Evolutionary conservation across 92 coral and sea anemone genomes (phyloP).

Genomic region (Parazoanthus darwini): DNA sequence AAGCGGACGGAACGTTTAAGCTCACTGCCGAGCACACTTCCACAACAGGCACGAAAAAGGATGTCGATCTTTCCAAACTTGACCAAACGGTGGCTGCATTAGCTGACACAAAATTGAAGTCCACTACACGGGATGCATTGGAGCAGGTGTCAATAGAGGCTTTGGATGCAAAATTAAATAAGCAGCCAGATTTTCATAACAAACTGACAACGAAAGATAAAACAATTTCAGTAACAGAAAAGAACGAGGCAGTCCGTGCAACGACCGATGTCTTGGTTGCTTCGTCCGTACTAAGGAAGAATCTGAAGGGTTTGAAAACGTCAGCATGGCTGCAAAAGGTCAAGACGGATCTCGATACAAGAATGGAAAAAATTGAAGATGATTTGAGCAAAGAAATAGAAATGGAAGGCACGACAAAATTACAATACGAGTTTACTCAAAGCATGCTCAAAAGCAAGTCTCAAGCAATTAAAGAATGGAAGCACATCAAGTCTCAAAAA

Average conservation of each 20-base stretch:
- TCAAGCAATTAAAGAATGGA: slow-evolving; percentile 32
- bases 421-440: slow-evolving; percentile 44
- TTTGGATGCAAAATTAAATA: neutral
- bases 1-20: slow-evolving; percentile 27
- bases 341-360: slow-evolving; percentile 6
- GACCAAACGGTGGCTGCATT: neutral
- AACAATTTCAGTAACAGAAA: neutral
- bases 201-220: neutral
- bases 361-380: neutral
- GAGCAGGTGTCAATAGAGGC: neutral
- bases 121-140: neutral
- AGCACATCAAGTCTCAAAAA: neutral
- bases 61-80: slow-evolving; percentile 10
- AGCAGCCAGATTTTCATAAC: slow-evolving; percentile 32
- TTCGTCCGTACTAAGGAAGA: slow-evolving; percentile 3
- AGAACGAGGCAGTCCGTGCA: slow-evolving; percentile 36
- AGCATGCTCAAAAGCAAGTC: slow-evolving; percentile 28
- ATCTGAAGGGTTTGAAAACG: neutral
- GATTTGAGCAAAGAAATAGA: neutral
- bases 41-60: neutral
- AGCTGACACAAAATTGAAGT: neutral
- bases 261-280: slow-evolving; percentile 45
- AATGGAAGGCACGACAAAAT: slow-evolving; percentile 1
- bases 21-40: neutral
- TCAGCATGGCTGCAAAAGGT: slow-evolving; percentile 34